Percentiles rank a stretch among this genome's conserved stretches.
These are phyloP conservation scores for Pedionomus torquatus DNA, from an alignment of 2,113 vertebrate genomes.

Conservation along the genomic window DNA sequence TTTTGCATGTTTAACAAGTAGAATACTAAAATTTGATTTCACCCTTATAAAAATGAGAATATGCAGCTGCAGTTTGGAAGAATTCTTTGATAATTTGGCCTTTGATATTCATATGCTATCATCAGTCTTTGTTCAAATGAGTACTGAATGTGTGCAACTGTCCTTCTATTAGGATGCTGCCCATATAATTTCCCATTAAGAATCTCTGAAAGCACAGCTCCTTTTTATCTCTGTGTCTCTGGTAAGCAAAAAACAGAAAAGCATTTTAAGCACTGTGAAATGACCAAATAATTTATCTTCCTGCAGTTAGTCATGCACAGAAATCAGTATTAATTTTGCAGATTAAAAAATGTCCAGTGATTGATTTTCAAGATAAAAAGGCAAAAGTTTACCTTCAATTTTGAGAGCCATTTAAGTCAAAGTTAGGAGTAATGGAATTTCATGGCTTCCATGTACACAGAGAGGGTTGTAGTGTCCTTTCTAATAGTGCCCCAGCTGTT, in stretches of 20 bases:
- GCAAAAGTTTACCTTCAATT: background rate
- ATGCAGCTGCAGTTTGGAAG: background rate
- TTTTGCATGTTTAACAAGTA: background rate
- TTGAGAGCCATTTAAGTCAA: background rate
- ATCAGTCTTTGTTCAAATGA: background rate
- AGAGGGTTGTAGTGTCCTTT: background rate
- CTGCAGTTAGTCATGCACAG: background rate
- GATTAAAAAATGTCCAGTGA: background rate
- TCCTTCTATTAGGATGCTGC: background rate
- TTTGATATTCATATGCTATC: background rate
- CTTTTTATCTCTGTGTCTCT: background rate
- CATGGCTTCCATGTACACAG: background rate
- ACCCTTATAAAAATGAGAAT: background rate
- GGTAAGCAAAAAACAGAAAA: background rate
- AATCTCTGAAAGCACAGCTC: background rate
- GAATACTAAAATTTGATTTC: background rate
- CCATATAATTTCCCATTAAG: background rate
- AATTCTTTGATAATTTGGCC: background rate
- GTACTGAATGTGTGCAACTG: background rate
- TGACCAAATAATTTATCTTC: background rate
- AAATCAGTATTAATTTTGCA: background rate
- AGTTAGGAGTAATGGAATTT: background rate
- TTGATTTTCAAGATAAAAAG: background rate
- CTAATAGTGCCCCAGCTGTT: background rate
- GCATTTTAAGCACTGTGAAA: background rate